A percentile compares a stretch with the other conserved stretches of the same genome.
phyloP scores from a whole-genome alignment of 2,888 invertebrate genomes.

The Nipponacmea schrenckii region DNA sequence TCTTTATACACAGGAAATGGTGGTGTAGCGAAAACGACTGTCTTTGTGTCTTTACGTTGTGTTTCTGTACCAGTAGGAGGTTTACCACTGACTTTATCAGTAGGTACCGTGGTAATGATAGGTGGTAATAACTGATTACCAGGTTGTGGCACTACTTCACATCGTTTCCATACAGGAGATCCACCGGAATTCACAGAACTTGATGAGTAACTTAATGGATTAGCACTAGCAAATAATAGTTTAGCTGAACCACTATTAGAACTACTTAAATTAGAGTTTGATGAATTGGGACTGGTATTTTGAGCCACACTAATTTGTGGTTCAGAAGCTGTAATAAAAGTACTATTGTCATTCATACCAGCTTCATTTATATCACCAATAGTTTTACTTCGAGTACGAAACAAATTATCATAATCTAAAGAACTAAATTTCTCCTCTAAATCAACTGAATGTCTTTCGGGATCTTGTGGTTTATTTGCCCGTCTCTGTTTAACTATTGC shows the following conservation, averaged over 20 bases:
- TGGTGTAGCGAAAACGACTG: constrained; percentile 38
- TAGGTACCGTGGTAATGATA: constrained; percentile 14
- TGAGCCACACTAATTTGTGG: constrained; percentile 38
- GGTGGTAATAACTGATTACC: constrained; percentile 17
- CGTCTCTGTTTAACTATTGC: constrained; percentile 42
- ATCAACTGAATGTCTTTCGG: constrained; percentile 69
- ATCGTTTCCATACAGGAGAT: constrained; percentile 93
- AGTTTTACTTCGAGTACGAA: constrained; percentile 90
- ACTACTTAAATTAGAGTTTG: constrained; percentile 56
- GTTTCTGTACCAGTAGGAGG: constrained; percentile 24
- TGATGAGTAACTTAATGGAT: constrained; percentile 91
- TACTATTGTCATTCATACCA: constrained; percentile 64
- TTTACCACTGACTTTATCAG: constrained; percentile 8
- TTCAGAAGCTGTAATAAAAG: constrained; percentile 39
- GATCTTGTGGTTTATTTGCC: constrained; percentile 38
- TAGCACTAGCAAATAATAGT: constrained; percentile 92
- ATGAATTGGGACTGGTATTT: constrained; percentile 48
- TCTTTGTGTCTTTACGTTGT: constrained; percentile 39
- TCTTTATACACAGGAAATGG: constrained; percentile 35
- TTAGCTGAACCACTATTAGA: constrained; percentile 71
- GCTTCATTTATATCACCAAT: constrained; percentile 79
- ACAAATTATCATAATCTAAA: constrained; percentile 69
- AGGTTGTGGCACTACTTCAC: constrained; percentile 30
- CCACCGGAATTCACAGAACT: constrained; percentile 70
- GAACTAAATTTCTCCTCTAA: constrained; percentile 83